Conservation (phyloP, 2,113 vertebrate species). For the Microcebus ravelobensis region DNA sequence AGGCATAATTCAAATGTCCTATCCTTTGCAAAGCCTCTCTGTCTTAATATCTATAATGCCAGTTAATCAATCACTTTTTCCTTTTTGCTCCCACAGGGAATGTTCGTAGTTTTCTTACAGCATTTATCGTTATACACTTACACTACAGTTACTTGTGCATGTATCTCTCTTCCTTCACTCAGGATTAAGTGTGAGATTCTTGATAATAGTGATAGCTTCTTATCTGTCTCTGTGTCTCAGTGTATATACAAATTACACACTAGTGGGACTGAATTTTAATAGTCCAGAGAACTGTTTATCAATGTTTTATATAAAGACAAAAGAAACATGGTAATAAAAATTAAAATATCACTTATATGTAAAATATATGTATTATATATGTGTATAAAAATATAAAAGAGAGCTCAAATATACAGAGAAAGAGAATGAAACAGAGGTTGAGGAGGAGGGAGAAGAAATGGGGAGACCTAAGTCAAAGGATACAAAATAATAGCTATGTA, state of each 20-base stretch:
- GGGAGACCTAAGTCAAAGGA: background rate
- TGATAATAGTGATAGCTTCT: background rate
- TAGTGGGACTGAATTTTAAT: background rate
- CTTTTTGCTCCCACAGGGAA: background rate
- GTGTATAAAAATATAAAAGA: background rate
- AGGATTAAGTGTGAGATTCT: background rate
- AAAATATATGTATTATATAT: background rate
- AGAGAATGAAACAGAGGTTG: background rate
- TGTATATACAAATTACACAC: background rate
- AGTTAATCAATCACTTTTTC: constrained; percentile 22
- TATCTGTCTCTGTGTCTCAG: background rate
- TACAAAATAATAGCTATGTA: background rate
- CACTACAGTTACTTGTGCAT: background rate
- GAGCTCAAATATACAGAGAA: background rate
- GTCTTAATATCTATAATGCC: background rate
- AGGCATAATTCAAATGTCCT: constrained; percentile 10
- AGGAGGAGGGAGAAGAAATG: background rate
- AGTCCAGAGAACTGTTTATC: background rate
- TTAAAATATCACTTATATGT: background rate
- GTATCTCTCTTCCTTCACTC: background rate
- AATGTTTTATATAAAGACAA: background rate
- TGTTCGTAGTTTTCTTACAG: background rate
- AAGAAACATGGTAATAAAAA: background rate
- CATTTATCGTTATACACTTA: background rate
- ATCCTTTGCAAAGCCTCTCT: background rate